Evolutionary conservation across 92 coral and sea anemone genomes (phyloP).

Genomic region (Diadumene lineata): DNA sequence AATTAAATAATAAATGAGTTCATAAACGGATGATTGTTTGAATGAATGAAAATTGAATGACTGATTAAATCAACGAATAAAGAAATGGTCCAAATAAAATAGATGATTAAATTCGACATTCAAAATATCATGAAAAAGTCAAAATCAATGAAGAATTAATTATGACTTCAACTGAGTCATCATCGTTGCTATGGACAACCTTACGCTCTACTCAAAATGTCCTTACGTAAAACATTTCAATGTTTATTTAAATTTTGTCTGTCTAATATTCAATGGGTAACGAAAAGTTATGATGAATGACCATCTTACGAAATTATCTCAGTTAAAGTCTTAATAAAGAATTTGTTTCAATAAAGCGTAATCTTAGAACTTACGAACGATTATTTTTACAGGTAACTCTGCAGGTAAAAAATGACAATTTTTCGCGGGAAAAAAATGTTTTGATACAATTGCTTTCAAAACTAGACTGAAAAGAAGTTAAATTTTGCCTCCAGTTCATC

Average conservation of each 20-base stretch:
- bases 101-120: too few relatives aligned
- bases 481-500: conserved; percentile 8
- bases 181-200: background rate
- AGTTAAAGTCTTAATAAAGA: background rate
- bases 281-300: background rate
- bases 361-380: conserved; percentile 2
- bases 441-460: conserved; percentile 7
- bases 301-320: background rate
- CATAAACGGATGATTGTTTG: too few relatives aligned
- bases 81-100: too few relatives aligned
- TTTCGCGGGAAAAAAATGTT: background rate
- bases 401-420: background rate
- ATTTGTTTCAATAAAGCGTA: background rate
- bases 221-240: too few relatives aligned
- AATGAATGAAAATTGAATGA: too few relatives aligned
- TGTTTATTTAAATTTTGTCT: background rate
- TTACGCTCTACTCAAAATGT: background rate
- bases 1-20: too few relatives aligned
- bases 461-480: conserved; percentile 3
- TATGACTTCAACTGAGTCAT: background rate
- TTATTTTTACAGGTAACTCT: conserved; percentile 1
- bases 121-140: background rate
- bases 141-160: background rate
- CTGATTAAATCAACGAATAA: too few relatives aligned
- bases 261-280: background rate